Percentiles rank a stretch among this genome's conserved stretches.
Evolutionary conservation across 2,888 invertebrate genomes (phyloP).

Genomic region (Charanyca ferruginea): DNA sequence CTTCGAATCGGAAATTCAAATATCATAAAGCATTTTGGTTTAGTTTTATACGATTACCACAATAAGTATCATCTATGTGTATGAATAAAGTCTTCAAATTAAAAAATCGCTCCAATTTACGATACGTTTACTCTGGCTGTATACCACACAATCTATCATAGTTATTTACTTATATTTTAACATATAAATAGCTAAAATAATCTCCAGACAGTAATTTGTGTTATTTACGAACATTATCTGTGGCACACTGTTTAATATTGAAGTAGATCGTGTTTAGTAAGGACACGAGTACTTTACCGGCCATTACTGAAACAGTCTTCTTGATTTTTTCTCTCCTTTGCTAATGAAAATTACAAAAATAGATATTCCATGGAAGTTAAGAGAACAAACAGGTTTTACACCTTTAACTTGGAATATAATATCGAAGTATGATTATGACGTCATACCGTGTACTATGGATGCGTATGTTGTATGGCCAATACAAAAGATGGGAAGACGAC

Average conservation of each 20-base stretch:
- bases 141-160: neutral
- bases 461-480: no score
- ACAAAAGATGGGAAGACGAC: no score
- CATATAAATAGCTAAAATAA: conserved; percentile 14
- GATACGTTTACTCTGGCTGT: no score
- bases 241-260: conserved; percentile 40
- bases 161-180: conserved; percentile 15
- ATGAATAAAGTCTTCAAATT: neutral
- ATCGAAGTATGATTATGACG: no score
- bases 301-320: neutral
- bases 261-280: conserved; percentile 19
- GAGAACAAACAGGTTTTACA: neutral
- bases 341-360: neutral
- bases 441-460: no score
- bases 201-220: conserved; percentile 32
- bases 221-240: conserved; percentile 53
- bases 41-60: no score
- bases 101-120: no score
- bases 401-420: neutral
- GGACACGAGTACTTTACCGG: conserved; percentile 2
- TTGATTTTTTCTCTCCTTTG: neutral
- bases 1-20: no score
- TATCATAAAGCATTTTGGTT: no score
- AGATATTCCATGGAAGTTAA: neutral
- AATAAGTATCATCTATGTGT: no score